A percentile compares a stretch with the other conserved stretches of the same genome.
These are phyloP conservation scores for Scytalopus superciliaris DNA, from an alignment of 2,113 vertebrate species.

Conservation along the genomic window DNA sequence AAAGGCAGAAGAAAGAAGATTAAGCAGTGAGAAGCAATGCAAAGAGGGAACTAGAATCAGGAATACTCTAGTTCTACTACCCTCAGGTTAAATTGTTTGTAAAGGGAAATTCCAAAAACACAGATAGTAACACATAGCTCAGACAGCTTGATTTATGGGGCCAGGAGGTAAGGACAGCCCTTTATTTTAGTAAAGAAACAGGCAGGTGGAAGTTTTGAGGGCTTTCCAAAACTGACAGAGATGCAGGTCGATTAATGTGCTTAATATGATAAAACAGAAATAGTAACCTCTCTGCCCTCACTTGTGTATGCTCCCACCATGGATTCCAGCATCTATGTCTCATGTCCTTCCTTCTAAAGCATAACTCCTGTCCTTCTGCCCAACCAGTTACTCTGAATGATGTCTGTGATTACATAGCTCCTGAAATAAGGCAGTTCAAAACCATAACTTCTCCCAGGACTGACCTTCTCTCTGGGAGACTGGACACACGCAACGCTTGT, in stretches of 20 bases:
- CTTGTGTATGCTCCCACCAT: background rate
- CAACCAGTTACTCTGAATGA: rapidly evolving
- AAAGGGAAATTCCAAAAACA: background rate
- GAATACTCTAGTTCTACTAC: background rate
- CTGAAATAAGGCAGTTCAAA: background rate
- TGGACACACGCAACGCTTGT: rapidly evolving
- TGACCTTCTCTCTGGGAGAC: background rate
- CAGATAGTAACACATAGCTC: background rate
- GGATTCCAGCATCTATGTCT: background rate
- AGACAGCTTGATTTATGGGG: background rate
- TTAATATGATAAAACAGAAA: background rate
- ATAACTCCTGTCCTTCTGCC: background rate
- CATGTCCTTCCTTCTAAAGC: background rate
- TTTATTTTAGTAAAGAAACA: background rate
- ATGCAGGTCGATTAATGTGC: background rate
- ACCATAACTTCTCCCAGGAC: background rate
- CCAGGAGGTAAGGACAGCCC: background rate
- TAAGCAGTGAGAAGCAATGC: background rate
- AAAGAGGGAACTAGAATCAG: background rate
- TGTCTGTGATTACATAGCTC: background rate
- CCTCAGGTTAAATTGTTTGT: background rate
- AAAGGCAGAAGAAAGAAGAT: background rate
- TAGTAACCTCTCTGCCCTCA: background rate
- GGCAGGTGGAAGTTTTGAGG: background rate
- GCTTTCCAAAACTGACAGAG: background rate